phyloP scores from a whole-genome alignment of 2,797 vertebrate species.

The Pangasius larnaudii region DNA sequence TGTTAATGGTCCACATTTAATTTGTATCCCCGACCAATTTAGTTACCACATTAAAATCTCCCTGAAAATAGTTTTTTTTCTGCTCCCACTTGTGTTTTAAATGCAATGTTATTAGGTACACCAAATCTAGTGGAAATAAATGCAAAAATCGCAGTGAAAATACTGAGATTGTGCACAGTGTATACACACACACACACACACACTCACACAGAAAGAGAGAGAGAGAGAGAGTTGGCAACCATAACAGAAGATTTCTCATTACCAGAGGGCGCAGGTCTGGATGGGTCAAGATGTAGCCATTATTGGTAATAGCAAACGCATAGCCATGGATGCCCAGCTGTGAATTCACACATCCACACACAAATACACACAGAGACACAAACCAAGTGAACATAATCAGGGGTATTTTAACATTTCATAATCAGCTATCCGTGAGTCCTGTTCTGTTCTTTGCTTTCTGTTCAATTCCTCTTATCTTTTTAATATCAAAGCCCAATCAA shows the following conservation, averaged over 20 bases:
- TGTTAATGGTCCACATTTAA: background rate
- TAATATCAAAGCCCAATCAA: conserved; percentile 61
- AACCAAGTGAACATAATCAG: conserved; percentile 29
- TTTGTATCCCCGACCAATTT: background rate
- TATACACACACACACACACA: background rate
- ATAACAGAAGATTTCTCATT: conserved; percentile 62
- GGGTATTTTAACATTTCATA: conserved; percentile 49
- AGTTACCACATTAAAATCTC: background rate
- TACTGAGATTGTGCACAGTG: background rate
- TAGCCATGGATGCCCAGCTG: conserved; percentile 98
- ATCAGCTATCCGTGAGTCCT: conserved; percentile 9
- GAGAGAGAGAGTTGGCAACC: background rate
- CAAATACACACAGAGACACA: conserved; percentile 51
- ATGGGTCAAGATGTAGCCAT: conserved; percentile 97
- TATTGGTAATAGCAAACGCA: conserved; percentile 98
- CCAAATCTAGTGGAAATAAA: background rate
- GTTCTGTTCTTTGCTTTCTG: background rate
- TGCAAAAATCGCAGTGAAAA: background rate
- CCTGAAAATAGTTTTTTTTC: background rate
- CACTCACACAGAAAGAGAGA: background rate
- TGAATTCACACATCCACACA: conserved; percentile 39
- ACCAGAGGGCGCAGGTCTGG: conserved; percentile 95
- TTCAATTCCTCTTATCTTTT: conserved; percentile 26
- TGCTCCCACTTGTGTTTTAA: background rate
- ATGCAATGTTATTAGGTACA: background rate